Evolutionary conservation across 1,140 invertebrate species (phyloP).

Genomic region (Achatina immaculata): DNA sequence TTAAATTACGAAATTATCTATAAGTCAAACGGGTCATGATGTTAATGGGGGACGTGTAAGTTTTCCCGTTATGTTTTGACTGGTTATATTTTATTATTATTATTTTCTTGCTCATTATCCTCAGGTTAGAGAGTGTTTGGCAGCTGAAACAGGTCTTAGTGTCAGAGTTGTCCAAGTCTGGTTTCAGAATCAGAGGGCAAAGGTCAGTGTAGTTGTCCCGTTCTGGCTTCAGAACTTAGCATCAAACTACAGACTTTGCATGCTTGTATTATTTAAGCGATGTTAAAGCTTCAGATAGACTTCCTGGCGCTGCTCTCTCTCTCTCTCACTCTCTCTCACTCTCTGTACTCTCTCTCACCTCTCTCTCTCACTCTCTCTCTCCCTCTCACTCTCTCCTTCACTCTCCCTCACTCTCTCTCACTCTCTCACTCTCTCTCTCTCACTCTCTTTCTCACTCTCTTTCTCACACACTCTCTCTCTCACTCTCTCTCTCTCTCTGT

Average conservation of each 20-base stretch:
- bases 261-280: neutral
- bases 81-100: too few relatives aligned
- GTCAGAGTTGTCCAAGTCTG: constrained; percentile 98
- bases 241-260: neutral
- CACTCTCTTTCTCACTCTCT: neutral
- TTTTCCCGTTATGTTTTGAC: neutral
- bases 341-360: neutral
- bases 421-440: constrained; percentile 21
- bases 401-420: neutral
- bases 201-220: constrained; percentile 81
- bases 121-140: constrained; percentile 88
- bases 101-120: neutral
- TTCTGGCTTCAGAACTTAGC: neutral
- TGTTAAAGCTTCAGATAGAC: neutral
- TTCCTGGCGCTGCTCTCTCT: too few relatives aligned
- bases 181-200: constrained; percentile 98
- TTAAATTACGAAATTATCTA: too few relatives aligned
- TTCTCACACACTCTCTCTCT: too few relatives aligned
- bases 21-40: neutral
- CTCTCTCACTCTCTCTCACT: too few relatives aligned
- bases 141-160: constrained; percentile 96
- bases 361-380: constrained; percentile 21
- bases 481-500: too few relatives aligned
- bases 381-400: neutral
- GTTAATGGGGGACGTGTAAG: neutral